Conservation (phyloP, 2,888 invertebrate genomes). For the Drosophila anceps region DNA sequence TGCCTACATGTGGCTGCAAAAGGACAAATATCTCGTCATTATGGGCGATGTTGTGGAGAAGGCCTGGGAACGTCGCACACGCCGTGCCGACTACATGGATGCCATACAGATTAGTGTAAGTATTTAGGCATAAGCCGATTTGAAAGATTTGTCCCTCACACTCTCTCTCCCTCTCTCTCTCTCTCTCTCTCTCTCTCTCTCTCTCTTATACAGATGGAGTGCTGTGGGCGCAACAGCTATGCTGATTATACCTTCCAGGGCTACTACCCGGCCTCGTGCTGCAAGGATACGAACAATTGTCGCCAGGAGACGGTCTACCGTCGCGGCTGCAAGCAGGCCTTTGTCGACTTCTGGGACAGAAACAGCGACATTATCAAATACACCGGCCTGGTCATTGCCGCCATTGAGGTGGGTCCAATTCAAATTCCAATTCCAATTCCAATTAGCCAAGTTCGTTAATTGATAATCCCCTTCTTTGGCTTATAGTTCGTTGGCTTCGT, state of each 20-base stretch:
- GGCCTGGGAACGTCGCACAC: conserved; percentile 84
- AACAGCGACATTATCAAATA: conserved; percentile 87
- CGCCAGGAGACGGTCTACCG: conserved; percentile 74
- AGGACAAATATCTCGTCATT: conserved; percentile 87
- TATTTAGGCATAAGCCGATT: background rate
- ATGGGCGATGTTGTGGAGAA: conserved; percentile 87
- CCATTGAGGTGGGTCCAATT: conserved; percentile 88
- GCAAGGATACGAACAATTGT: conserved; percentile 79
- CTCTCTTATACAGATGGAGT: conserved; percentile 73
- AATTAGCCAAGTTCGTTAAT: background rate
- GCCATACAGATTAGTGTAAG: conserved; percentile 83
- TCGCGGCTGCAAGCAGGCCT: conserved; percentile 80
- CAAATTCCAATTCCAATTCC: background rate
- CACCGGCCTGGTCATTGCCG: conserved; percentile 89
- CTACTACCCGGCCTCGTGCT: conserved; percentile 81
- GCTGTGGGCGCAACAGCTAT: conserved; percentile 82
- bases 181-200: background rate
- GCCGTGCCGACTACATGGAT: conserved; percentile 83
- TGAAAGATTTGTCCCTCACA: background rate
- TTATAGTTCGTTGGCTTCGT: conserved; percentile 90
- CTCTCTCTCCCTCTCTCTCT: background rate
- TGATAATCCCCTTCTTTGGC: background rate
- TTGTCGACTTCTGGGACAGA: conserved; percentile 86
- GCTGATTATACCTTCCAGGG: conserved; percentile 82
- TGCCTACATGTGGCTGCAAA: conserved; percentile 89